These are phyloP conservation scores for Eulemur rubriventer DNA, from an alignment of 2,797 vertebrate species.

Conservation along the genomic window DNA sequence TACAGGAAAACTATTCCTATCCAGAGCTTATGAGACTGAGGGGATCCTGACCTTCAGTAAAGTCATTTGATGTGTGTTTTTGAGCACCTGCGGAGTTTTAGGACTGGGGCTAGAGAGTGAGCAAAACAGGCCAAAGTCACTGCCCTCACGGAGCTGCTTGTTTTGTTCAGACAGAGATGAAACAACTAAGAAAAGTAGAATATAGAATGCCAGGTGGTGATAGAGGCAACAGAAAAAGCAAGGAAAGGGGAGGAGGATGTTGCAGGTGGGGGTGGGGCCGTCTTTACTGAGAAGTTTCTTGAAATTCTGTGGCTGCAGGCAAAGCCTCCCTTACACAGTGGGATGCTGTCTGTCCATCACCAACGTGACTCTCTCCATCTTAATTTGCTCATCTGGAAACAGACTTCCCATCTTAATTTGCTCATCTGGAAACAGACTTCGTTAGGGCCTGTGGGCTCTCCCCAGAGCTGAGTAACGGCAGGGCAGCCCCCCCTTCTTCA, in stretches of 20 bases:
- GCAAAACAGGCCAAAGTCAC: neutral
- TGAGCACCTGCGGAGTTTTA: neutral
- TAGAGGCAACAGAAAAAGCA: neutral
- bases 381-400: neutral
- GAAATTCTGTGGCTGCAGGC: neutral
- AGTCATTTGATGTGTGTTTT: neutral
- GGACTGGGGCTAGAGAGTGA: neutral
- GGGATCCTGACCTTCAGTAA: neutral
- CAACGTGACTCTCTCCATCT: neutral
- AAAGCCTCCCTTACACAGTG: neutral
- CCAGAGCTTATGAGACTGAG: neutral
- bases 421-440: neutral
- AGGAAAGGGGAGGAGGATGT: neutral
- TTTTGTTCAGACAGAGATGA: neutral
- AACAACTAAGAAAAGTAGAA: neutral
- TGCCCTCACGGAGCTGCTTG: neutral
- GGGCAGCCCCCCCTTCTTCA: neutral
- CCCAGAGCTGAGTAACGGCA: neutral
- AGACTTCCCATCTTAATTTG: neutral
- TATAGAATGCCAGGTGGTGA: neutral
- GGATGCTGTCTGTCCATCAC: neutral
- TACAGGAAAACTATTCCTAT: neutral
- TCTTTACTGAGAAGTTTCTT: neutral
- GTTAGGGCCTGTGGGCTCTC: neutral
- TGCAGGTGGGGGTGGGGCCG: accelerated